A percentile compares a stretch with the other conserved stretches of the same genome.
phyloP scores from a whole-genome alignment of 1,140 invertebrate genomes.

The Linepithema humile region DNA sequence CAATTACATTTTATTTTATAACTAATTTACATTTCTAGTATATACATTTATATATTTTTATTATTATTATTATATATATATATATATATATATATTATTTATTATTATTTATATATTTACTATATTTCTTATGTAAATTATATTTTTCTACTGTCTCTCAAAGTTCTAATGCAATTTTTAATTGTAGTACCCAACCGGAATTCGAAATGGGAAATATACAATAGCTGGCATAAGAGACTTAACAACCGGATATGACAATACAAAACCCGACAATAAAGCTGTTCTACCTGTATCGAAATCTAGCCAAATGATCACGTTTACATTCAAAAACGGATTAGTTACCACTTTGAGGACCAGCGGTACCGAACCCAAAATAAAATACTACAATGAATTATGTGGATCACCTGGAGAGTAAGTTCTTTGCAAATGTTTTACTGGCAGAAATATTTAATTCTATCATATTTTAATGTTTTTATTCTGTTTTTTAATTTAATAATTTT shows the following conservation, averaged over 20 bases:
- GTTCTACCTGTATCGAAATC: conserved; percentile 91
- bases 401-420: conserved; percentile 86
- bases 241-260: conserved; percentile 94
- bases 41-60: too few species aligned
- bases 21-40: too few species aligned
- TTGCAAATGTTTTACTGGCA: background rate
- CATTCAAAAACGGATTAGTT: conserved; percentile 94
- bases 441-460: background rate
- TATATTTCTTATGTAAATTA: too few species aligned
- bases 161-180: too few species aligned
- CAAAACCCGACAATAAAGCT: conserved; percentile 89
- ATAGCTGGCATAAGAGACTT: conserved; percentile 93
- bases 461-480: background rate
- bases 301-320: conserved; percentile 99
- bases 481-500: background rate
- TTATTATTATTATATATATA: too few species aligned
- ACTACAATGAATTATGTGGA: conserved; percentile 96
- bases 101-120: too few species aligned
- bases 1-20: too few species aligned
- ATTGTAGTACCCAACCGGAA: conserved; percentile 91
- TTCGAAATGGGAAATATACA: conserved; percentile 89
- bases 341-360: conserved; percentile 97
- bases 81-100: too few species aligned
- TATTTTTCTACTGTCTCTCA: too few species aligned
- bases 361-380: conserved; percentile 99